These are phyloP conservation scores for Vireo griseus DNA, from an alignment of 2,797 vertebrate genomes.

Conservation along the genomic window DNA sequence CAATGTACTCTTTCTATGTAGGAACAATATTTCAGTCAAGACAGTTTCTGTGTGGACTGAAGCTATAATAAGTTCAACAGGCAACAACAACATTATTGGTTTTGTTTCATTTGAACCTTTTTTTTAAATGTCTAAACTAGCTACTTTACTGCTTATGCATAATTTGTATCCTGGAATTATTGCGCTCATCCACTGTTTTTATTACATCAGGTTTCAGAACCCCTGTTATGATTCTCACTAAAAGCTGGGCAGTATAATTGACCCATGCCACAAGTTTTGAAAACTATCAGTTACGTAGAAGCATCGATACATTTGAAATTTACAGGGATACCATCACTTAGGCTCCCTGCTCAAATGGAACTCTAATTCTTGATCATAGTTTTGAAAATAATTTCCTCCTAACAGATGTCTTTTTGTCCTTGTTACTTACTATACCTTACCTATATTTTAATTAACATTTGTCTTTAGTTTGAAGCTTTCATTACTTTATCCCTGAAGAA, in stretches of 20 bases:
- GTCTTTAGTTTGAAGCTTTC: not conserved
- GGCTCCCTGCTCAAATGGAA: not conserved
- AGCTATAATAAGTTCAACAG: not conserved
- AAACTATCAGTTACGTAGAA: not conserved
- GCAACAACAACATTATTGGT: not conserved
- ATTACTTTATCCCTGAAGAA: not conserved
- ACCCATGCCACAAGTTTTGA: not conserved
- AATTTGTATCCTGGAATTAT: not conserved
- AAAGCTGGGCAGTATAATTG: not conserved
- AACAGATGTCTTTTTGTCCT: not conserved
- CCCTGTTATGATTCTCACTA: not conserved
- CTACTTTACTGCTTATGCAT: not conserved
- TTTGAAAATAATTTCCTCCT: not conserved
- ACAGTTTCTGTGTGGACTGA: not conserved
- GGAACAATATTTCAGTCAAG: not conserved
- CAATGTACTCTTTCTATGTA: not conserved
- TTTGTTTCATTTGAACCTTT: not conserved
- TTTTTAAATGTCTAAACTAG: not conserved
- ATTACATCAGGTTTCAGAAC: accelerated
- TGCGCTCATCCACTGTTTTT: not conserved
- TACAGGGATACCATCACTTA: not conserved
- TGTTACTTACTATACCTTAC: not conserved
- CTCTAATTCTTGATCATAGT: not conserved
- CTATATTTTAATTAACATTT: not conserved
- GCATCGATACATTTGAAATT: not conserved